Evolutionary conservation across 2,113 vertebrate species (phyloP).

Genomic region (Cygnus buccinator): DNA sequence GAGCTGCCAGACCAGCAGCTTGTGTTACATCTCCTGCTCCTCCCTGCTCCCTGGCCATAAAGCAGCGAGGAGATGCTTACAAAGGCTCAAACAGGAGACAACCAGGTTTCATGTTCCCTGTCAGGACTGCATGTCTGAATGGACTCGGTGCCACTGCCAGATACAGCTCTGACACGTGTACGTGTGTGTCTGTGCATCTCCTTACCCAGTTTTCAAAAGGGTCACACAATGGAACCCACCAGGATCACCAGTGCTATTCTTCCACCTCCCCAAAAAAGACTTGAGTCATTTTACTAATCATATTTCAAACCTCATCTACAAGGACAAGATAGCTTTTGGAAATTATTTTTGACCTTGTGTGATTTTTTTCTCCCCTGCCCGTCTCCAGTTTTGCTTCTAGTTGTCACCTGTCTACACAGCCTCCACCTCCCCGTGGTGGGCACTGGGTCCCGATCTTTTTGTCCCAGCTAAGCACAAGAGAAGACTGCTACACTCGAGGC

Average conservation of each 20-base stretch:
- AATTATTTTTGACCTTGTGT: not conserved
- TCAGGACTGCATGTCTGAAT: not conserved
- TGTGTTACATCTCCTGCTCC: not conserved
- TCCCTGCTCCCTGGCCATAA: not conserved
- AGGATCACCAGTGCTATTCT: not conserved
- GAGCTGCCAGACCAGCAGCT: not conserved
- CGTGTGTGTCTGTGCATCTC: not conserved
- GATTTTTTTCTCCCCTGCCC: not conserved
- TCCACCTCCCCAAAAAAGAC: not conserved
- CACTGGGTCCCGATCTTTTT: not conserved
- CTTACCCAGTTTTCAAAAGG: not conserved
- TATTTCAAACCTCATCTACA: not conserved
- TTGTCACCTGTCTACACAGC: not conserved
- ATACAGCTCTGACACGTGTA: not conserved
- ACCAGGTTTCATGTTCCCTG: not conserved
- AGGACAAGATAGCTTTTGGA: not conserved
- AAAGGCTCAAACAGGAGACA: not conserved
- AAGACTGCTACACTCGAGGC: not conserved
- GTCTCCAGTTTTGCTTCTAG: not conserved
- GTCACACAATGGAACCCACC: not conserved
- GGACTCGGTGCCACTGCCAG: not conserved
- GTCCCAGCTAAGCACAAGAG: not conserved
- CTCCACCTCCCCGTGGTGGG: accelerated
- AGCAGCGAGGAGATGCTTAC: not conserved
- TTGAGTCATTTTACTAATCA: not conserved